phyloP scores from a whole-genome alignment of 2,113 vertebrate genomes.

The Elgaria multicarinata region DNA sequence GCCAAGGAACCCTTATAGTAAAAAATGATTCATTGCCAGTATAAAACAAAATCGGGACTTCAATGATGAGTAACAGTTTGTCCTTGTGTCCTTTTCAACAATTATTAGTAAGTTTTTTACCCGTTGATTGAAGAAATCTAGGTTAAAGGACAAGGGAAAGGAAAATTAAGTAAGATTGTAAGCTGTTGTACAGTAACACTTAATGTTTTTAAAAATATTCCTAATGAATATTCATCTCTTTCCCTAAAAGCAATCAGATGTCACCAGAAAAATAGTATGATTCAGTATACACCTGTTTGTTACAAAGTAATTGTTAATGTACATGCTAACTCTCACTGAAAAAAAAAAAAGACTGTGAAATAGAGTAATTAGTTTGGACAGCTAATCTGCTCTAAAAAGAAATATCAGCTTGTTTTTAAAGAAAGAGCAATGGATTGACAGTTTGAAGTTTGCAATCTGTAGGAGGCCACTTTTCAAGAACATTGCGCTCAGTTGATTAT shows the following conservation, averaged over 20 bases:
- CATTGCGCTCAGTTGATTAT: conserved; percentile 7
- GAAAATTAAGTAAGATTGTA: background rate
- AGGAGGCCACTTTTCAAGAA: background rate
- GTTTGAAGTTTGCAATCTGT: background rate
- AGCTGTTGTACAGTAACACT: background rate
- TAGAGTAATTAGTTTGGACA: background rate
- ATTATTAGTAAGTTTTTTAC: background rate
- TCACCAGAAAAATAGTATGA: background rate
- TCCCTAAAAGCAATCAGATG: background rate
- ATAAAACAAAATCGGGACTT: conserved; percentile 22
- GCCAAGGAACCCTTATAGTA: background rate
- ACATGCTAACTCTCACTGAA: background rate
- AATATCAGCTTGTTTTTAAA: background rate
- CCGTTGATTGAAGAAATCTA: too few species aligned
- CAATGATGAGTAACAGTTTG: background rate
- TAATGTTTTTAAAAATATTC: background rate
- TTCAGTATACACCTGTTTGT: background rate
- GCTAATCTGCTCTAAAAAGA: background rate
- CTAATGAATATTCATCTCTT: background rate
- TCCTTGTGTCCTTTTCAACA: background rate
- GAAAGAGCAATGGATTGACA: background rate
- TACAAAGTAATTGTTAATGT: background rate
- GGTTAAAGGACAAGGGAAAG: background rate
- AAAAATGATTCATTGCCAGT: too few species aligned
- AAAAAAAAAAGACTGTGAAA: background rate